Conservation (phyloP, 2,113 vertebrate genomes). For the Herpetotheres cachinnans region DNA sequence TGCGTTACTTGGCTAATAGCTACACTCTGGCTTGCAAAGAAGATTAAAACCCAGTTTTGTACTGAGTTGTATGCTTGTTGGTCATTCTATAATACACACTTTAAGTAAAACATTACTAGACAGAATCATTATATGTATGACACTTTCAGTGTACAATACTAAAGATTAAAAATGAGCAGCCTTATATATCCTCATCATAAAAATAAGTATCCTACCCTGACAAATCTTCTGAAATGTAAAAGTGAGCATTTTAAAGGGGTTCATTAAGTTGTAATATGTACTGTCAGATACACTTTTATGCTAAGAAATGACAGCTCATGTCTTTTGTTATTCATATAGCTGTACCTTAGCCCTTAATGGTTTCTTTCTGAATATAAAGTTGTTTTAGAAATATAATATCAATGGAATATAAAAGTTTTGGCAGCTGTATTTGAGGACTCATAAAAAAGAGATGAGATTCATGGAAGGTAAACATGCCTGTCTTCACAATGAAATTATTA, state of each 20-base stretch:
- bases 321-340: neutral
- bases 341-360: neutral
- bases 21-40: neutral
- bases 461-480: neutral
- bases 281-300: neutral
- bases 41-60: neutral
- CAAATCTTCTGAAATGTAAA: neutral
- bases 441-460: neutral
- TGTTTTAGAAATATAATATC: neutral
- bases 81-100: neutral
- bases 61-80: neutral
- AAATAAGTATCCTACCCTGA: neutral
- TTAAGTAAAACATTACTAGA: neutral
- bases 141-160: neutral
- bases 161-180: neutral
- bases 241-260: neutral
- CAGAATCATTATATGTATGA: neutral
- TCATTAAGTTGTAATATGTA: neutral
- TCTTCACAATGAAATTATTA: neutral
- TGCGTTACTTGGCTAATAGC: neutral
- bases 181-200: neutral
- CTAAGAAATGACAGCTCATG: neutral
- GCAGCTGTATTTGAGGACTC: neutral
- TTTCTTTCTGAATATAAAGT: neutral
- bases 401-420: neutral